Percentiles rank a stretch among this genome's conserved stretches.
Conservation (phyloP, 2,113 vertebrate genomes). For the Notechis scutatus region DNA sequence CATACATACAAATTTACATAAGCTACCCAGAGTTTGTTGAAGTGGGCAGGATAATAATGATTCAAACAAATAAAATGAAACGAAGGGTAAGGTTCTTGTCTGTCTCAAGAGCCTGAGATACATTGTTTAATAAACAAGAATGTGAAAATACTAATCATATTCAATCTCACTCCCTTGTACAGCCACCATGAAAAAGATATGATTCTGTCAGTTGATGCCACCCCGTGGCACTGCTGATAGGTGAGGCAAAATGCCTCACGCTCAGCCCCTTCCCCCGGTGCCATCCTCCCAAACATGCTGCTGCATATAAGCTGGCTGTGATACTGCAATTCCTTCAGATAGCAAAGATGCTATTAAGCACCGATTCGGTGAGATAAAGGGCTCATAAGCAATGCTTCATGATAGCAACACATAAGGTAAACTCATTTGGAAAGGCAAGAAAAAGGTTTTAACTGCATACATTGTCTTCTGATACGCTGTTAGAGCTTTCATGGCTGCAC, state of each 20-base stretch:
- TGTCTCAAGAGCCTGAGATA: background rate
- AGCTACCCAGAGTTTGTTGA: background rate
- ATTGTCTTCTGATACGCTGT: slow-evolving; percentile 8
- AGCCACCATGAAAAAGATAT: background rate
- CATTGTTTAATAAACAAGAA: background rate
- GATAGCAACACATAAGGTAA: background rate
- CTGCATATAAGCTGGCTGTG: background rate
- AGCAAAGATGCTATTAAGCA: background rate
- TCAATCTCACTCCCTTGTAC: too few species aligned
- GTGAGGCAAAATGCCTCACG: background rate
- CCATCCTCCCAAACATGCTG: background rate
- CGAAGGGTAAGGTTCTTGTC: background rate
- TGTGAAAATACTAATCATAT: background rate
- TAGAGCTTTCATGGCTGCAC: slow-evolving; percentile 6
- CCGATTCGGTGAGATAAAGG: background rate
- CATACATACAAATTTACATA: background rate
- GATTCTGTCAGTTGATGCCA: background rate
- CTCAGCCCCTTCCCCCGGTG: background rate
- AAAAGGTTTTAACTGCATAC: background rate
- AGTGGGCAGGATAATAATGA: background rate
- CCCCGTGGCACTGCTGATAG: background rate
- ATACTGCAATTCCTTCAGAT: background rate
- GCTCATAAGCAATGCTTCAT: background rate
- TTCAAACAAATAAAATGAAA: background rate
- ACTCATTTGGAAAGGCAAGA: background rate